Evolutionary conservation across 2,888 invertebrate genomes (phyloP), one percentile per base, ranked within the genome.

Genomic region (Pseudanteris insignis): DNA sequence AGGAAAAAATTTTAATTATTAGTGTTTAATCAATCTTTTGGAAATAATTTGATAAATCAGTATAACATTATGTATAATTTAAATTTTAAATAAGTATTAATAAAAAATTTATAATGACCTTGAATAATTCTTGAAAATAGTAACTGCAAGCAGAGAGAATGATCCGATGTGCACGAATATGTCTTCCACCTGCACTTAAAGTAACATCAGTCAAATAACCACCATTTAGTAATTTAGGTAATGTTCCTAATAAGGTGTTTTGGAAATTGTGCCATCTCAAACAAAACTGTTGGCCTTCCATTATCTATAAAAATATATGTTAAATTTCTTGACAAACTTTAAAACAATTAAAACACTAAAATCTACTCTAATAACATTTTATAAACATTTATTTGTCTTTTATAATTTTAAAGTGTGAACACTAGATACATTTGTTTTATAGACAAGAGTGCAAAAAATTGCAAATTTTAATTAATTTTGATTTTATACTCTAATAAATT

Each of bases 81-180:
- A n/a, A n/a, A n/a, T n/a, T n/a, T n/a, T 10, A 44, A 33, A 28
- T 9, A 26, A 32, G 25, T 24, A 50, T 24, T 36, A 43, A n/a
- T n/a, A n/a, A n/a, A n/a, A n/a, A n/a, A n/a, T n/a, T n/a, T n/a
- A n/a, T n/a, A n/a, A n/a, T n/a, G n/a, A 89, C 90, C 87, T 89
- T 89, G 82, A 94, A 93, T 63, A 94, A 83, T 73, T 92, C 91
- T 70, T 92, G 88, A 80, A 94, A 94, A 82, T 94, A 94, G 67
- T 89, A 89, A 81, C 94, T 94, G 82, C 94, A 94, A 64, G 93
- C 91, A 14, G 94, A 94, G 50, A 94, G 83, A 40, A 94, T 90
- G 41, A 94, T 86, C 72, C 88, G 86, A 81, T 94, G 94, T 1
- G 94, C 94, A 70, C 88, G 88, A 66, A 94, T 83, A n/a, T 89